These are phyloP conservation scores for Endotricha flammealis DNA, from an alignment of 2,888 invertebrate genomes.

Conservation along the genomic window DNA sequence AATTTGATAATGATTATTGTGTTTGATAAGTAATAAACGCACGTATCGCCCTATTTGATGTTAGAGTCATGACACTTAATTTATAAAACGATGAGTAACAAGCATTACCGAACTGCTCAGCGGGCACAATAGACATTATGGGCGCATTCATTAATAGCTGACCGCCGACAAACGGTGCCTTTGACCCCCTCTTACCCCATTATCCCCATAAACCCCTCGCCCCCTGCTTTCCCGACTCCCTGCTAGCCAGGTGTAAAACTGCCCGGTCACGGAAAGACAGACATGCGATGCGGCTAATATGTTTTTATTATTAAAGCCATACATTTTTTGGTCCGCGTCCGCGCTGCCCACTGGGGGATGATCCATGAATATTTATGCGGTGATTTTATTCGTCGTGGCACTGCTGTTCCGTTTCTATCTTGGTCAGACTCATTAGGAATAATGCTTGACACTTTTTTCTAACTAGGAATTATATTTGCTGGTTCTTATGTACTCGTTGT, in stretches of 20 bases:
- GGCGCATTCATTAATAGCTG: constrained; percentile 72
- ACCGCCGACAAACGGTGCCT: constrained; percentile 70
- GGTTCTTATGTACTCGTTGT: no score
- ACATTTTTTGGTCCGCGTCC: constrained; percentile 42
- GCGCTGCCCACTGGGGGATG: constrained; percentile 47
- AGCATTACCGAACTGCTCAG: constrained; percentile 59
- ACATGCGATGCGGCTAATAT: constrained; percentile 76
- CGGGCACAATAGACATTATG: constrained; percentile 71
- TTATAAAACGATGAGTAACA: constrained; percentile 65
- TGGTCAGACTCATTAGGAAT: no score
- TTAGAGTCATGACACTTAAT: constrained; percentile 46
- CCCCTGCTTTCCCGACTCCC: constrained; percentile 44
- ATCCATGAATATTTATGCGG: constrained; percentile 69
- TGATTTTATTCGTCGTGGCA: constrained; percentile 59
- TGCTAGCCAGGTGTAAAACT: constrained; percentile 73
- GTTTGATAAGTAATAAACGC: no score
- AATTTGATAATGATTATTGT: no score
- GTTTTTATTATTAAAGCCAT: constrained; percentile 73
- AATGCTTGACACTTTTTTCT: constrained; percentile 9
- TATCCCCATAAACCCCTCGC: constrained; percentile 44
- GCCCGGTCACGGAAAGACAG: constrained; percentile 73
- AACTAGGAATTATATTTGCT: no score
- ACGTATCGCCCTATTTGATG: no score
- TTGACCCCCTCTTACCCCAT: constrained; percentile 53
- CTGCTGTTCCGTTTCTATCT: constrained; percentile 12